Percentiles rank a stretch among this genome's conserved stretches.
These are phyloP conservation scores for Spongilla lacustris DNA, from an alignment of 37 sponge, comb jelly and placozoan species.

Conservation along the genomic window DNA sequence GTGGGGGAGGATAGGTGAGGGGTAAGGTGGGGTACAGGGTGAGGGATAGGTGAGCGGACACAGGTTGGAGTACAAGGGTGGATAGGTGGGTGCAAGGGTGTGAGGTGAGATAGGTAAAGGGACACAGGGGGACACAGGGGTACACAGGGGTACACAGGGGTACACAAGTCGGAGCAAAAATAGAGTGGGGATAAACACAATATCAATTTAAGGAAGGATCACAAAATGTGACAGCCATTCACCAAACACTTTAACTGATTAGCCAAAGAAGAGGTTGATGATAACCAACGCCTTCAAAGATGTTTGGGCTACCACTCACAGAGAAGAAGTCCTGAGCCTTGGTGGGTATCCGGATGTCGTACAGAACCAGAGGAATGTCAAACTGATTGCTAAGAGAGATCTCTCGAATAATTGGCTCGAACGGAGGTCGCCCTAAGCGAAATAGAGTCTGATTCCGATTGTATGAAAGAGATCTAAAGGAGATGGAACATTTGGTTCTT, in stretches of 20 bases:
- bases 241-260: no score
- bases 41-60: not conserved
- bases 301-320: constrained; percentile 32
- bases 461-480: constrained; percentile 53
- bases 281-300: no score
- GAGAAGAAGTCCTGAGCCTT: constrained; percentile 63
- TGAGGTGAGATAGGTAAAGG: no score
- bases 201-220: not conserved
- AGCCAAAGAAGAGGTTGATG: no score
- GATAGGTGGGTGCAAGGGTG: no score
- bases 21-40: not conserved
- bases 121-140: no score
- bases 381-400: constrained; percentile 70
- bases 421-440: constrained; percentile 68
- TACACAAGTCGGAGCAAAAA: no score
- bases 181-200: no score
- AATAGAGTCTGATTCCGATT: constrained; percentile 55
- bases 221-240: no score
- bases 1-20: not conserved
- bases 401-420: constrained; percentile 53
- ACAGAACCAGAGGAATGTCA: constrained; percentile 56
- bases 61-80: no score
- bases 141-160: no score
- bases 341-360: constrained; percentile 56
- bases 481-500: not conserved